Conservation (phyloP, 2,113 vertebrate species). For the Oncorhynchus clarkii region DNA sequence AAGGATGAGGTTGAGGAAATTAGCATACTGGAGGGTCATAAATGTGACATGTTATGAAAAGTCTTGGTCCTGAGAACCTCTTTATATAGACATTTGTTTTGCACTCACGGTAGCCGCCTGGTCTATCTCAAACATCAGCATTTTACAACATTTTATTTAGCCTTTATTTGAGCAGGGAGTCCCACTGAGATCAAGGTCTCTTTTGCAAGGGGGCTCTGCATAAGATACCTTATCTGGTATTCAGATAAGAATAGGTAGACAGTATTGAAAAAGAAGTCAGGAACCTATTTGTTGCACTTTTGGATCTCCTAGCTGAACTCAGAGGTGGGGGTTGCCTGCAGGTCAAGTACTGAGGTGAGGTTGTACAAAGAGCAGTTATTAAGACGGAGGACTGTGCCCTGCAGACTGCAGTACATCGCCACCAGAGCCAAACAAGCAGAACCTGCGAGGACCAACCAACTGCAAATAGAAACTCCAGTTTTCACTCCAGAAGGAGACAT, state of each 20-base stretch:
- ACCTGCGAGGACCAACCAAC: neutral
- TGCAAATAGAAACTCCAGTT: neutral
- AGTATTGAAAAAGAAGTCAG: neutral
- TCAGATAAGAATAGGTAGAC: no score
- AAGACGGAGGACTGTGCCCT: no score
- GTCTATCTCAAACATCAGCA: neutral
- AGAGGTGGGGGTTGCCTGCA: neutral
- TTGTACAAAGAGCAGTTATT: no score
- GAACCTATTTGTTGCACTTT: neutral
- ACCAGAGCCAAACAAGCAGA: neutral
- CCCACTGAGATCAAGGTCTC: no score
- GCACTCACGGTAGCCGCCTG: neutral
- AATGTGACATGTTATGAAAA: slow-evolving; percentile 21
- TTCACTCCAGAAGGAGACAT: neutral
- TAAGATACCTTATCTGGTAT: no score
- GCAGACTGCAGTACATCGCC: neutral
- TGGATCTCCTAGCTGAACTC: neutral
- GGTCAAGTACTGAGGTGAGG: no score
- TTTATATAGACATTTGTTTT: neutral
- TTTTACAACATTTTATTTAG: no score
- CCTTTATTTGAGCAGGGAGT: no score
- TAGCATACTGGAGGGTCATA: slow-evolving; percentile 59
- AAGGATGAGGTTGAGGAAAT: slow-evolving; percentile 31
- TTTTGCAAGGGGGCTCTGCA: no score
- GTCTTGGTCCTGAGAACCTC: neutral